Conservation (phyloP, 2,113 vertebrate species). For the Pyrgilauda ruficollis region DNA sequence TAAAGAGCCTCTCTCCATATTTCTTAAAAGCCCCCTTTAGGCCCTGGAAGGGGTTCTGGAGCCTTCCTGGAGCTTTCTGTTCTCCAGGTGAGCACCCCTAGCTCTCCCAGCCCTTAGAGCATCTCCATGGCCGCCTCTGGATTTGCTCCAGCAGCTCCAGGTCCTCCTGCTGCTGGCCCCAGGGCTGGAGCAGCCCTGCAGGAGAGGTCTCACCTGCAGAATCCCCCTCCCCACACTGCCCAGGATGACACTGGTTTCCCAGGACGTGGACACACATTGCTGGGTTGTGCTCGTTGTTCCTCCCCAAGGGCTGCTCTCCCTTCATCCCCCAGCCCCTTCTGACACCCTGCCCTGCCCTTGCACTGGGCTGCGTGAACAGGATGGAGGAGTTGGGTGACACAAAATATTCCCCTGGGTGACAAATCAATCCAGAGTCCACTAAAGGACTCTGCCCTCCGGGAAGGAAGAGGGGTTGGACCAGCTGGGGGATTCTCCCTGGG, state of each 20-base stretch:
- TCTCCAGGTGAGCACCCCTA: neutral
- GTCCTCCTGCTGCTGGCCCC: fast-evolving
- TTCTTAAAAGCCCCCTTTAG: neutral
- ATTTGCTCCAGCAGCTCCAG: fast-evolving
- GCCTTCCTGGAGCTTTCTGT: neutral
- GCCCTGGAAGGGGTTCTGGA: neutral
- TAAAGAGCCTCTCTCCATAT: neutral
- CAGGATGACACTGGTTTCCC: fast-evolving
- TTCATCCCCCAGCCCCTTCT: neutral
- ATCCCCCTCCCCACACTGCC: fast-evolving
- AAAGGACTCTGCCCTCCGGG: neutral
- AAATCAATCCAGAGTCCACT: neutral
- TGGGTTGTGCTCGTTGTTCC: fast-evolving
- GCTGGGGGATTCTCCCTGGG: neutral
- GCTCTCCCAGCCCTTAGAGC: neutral
- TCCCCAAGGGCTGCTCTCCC: neutral
- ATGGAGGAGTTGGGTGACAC: neutral
- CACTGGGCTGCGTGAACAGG: neutral
- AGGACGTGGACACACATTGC: fast-evolving
- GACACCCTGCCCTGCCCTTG: neutral
- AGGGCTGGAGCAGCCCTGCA: fast-evolving
- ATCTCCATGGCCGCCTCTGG: fast-evolving
- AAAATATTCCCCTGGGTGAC: neutral
- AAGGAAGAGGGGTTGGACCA: neutral
- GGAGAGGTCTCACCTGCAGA: neutral